Evolutionary conservation across 2,797 vertebrate genomes (phyloP).

Genomic region (Danio choprae): DNA sequence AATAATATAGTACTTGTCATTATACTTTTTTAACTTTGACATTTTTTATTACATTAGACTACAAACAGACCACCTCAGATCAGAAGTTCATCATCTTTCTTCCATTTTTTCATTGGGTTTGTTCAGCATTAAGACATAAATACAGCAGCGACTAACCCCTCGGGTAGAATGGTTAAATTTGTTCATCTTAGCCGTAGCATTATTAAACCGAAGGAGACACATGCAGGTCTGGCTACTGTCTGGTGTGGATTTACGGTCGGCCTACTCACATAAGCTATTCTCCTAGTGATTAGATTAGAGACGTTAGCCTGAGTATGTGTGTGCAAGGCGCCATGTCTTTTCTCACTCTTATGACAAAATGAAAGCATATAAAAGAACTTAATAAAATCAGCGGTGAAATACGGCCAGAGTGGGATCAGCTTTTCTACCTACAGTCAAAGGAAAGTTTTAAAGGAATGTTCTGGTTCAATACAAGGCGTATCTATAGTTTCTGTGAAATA

Average conservation of each 20-base stretch:
- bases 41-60: background rate
- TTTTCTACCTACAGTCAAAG: background rate
- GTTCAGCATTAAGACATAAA: constrained; percentile 1
- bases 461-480: constrained; percentile 1
- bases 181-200: background rate
- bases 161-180: background rate
- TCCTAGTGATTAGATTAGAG: constrained; percentile 50
- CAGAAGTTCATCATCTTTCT: background rate
- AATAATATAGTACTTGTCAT: background rate
- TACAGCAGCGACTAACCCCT: background rate
- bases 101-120: background rate
- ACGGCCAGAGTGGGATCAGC: background rate
- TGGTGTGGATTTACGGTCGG: constrained; percentile 19
- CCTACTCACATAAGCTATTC: constrained; percentile 26
- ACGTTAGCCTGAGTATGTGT: constrained; percentile 18
- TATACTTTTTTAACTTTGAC: background rate
- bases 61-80: background rate
- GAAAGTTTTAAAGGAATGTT: background rate
- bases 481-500: background rate
- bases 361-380: constrained; percentile 29
- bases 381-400: constrained; percentile 28
- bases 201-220: constrained; percentile 37
- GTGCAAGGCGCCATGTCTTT: constrained; percentile 12
- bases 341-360: constrained; percentile 23
- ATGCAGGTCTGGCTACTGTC: constrained; percentile 44